Evolutionary conservation across 2,113 vertebrate genomes (phyloP), one percentile per base, ranked within the genome.

Genomic region (Xiphophorus hellerii): DNA sequence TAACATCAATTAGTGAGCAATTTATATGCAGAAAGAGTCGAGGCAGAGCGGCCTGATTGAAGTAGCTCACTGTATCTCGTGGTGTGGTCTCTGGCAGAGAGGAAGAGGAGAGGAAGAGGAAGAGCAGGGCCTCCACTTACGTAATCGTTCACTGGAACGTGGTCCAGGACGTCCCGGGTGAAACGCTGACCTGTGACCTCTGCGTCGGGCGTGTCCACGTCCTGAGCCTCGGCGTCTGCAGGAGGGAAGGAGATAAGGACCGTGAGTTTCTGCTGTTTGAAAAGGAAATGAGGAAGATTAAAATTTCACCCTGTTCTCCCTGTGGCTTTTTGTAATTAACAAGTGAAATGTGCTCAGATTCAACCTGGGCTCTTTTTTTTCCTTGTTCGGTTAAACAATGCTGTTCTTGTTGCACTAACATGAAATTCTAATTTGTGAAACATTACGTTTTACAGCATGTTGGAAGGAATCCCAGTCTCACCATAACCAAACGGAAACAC

Each of bases 1-100:
- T 92, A 92, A 93, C 92, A 92, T 93, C 89, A 92, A 92, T 94
- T 94, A 95, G 92, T 87, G 86, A 90, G 87, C 84, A 76, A 94
- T 94, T 94, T 93, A 92, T 90, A 91, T 92, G 88, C 92, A 92
- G 85, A 86, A 72, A 87, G 80, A 86, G 83, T 86, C 22, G 71
- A 76, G 83, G 77, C 87, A 85, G 81, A 87, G 86, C 74, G 33
- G 30, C 77, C 85, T 82, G 84, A 89, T 78, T 85, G 90, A 84
- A 89, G 85, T 74, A 66, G 67, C 71, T 85, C 30, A 78, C 80
- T 84, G 88, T 85, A 81, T 82, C 64, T 84, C 1, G 4, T 11
- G 60, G 73, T 73, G 85, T 63, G 83, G 61, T 83, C 76, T 69
- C 44, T 3, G 69, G 66, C 61, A 28, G 33, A 62, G 76, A 80